Percentiles rank a stretch among this genome's conserved stretches.
Conservation (phyloP, 2,797 vertebrate species). For the Gambusia yucatana region DNA sequence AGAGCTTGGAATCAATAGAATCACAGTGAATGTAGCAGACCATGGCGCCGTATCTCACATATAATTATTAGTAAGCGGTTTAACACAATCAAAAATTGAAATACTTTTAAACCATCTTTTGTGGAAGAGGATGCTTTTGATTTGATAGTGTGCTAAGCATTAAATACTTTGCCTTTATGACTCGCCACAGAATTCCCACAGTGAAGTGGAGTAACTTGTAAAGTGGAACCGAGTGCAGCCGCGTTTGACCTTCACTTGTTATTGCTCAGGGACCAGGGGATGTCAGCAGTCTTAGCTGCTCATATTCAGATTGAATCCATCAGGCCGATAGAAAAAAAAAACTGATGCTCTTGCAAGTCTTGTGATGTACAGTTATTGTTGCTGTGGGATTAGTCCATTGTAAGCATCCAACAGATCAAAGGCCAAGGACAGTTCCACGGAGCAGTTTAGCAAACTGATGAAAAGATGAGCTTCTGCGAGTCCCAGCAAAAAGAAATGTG, state of each 20-base stretch:
- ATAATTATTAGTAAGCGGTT: not conserved
- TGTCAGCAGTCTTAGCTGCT: constrained; percentile 45
- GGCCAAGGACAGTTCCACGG: constrained; percentile 34
- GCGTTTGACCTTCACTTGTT: constrained; percentile 73
- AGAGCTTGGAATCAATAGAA: not conserved
- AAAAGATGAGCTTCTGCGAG: constrained; percentile 46
- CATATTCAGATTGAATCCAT: constrained; percentile 62
- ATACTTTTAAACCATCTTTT: not conserved
- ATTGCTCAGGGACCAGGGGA: constrained; percentile 72
- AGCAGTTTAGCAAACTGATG: constrained; percentile 40
- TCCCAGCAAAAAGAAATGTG: constrained; percentile 34
- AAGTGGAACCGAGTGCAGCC: constrained; percentile 45
- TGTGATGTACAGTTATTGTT: constrained; percentile 46
- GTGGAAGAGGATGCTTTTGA: not conserved
- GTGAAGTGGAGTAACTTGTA: constrained; percentile 66
- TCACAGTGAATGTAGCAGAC: not conserved
- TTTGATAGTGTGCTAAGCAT: constrained; percentile 50
- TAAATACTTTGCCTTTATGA: constrained; percentile 60
- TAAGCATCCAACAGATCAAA: constrained; percentile 46
- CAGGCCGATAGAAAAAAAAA: constrained; percentile 34
- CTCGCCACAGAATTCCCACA: constrained; percentile 57
- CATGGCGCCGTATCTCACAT: not conserved
- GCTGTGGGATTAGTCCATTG: constrained; percentile 35
- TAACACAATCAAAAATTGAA: not conserved
- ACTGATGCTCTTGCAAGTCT: constrained; percentile 40